A percentile compares a stretch with the other conserved stretches of the same genome.
Conservation (phyloP, 2,888 invertebrate species). For the Coelinius sp. region DNA sequence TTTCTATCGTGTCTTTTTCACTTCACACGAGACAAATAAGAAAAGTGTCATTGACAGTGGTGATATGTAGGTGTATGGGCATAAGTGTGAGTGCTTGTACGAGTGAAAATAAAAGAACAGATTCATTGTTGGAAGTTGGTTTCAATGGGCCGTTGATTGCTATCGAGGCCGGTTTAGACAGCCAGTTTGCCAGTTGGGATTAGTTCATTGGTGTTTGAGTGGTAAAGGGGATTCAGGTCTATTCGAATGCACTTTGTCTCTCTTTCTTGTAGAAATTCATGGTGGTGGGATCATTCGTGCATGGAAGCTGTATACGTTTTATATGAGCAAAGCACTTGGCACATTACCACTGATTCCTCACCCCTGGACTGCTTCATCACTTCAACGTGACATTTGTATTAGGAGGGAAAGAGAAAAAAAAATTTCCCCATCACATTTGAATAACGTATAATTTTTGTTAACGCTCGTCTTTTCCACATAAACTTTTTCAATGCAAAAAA, state of each 20-base stretch:
- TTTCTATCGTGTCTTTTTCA: conserved; percentile 24
- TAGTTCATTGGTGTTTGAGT: neutral
- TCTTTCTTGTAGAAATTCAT: neutral
- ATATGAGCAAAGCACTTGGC: conserved; percentile 29
- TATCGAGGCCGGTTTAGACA: conserved; percentile 40
- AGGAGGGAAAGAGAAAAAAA: too few species aligned
- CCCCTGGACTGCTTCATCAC: neutral
- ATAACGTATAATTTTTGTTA: neutral
- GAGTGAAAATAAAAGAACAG: neutral
- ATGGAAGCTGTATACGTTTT: conserved; percentile 11
- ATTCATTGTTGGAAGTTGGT: conserved; percentile 32
- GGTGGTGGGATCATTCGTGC: neutral
- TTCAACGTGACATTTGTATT: neutral
- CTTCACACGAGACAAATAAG: conserved; percentile 4
- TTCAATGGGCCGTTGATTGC: conserved; percentile 52
- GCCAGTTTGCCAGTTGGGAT: conserved; percentile 19
- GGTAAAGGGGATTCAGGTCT: neutral
- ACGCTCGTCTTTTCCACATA: neutral
- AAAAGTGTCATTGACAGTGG: neutral
- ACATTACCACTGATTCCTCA: conserved; percentile 12
- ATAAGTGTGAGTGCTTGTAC: neutral
- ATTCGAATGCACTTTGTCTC: neutral
- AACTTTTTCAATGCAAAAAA: neutral
- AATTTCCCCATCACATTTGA: neutral
- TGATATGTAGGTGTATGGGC: neutral